Percentiles rank a stretch among this genome's conserved stretches.
phyloP scores from a whole-genome alignment of 2,113 vertebrate genomes.

The Alethe castanea region DNA sequence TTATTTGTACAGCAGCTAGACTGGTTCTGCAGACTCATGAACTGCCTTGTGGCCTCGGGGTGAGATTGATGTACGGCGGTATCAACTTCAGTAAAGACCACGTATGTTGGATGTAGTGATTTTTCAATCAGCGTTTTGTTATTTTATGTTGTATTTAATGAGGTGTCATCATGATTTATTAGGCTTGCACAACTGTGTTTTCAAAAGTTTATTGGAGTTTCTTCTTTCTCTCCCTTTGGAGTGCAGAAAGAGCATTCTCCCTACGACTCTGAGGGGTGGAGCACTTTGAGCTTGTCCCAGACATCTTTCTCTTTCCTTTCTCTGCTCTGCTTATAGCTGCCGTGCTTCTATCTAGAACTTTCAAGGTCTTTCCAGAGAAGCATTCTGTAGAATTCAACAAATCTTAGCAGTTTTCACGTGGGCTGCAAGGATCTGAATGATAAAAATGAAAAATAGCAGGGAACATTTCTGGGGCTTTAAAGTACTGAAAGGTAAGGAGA shows the following conservation, averaged over 20 bases:
- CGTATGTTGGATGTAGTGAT: background rate
- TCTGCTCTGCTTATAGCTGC: background rate
- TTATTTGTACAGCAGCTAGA: background rate
- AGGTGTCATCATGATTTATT: constrained; percentile 38
- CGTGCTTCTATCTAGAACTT: background rate
- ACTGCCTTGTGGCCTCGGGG: background rate
- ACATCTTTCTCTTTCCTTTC: background rate
- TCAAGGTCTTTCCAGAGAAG: background rate
- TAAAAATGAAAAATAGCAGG: background rate
- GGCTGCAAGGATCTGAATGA: background rate
- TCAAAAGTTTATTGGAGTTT: background rate
- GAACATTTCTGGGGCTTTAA: background rate
- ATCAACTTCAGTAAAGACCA: background rate
- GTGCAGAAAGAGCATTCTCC: background rate
- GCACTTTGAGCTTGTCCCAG: background rate
- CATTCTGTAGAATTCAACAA: background rate
- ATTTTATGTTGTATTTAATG: constrained; percentile 33
- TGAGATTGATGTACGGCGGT: background rate
- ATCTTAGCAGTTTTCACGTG: background rate
- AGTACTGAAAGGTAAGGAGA: background rate
- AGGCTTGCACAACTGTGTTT: constrained; percentile 42
- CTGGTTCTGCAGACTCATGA: background rate
- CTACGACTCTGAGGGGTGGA: background rate
- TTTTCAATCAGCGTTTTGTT: background rate
- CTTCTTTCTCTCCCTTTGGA: background rate